phyloP scores from a whole-genome alignment of 2,797 vertebrate genomes.

The Danio choprae region DNA sequence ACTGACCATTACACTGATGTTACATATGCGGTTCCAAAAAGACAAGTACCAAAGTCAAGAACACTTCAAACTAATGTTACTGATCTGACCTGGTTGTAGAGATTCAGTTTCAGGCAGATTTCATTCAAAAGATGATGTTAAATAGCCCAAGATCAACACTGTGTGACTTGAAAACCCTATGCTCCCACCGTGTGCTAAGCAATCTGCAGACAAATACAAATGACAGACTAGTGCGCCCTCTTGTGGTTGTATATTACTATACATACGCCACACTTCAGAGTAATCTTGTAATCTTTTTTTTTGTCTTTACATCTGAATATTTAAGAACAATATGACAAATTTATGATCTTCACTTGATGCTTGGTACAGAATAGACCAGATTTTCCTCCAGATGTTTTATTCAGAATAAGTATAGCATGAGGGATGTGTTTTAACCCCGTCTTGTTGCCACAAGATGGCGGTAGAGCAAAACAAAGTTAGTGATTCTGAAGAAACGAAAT shows the following conservation, averaged over 20 bases:
- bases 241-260: constrained; percentile 3
- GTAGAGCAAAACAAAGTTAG: constrained; percentile 57
- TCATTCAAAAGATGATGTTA: background rate
- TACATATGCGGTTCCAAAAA: background rate
- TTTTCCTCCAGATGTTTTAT: background rate
- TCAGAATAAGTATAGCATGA: background rate
- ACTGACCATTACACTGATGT: background rate
- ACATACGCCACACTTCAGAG: background rate
- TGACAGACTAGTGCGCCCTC: background rate
- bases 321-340: background rate
- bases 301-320: background rate
- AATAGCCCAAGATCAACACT: background rate
- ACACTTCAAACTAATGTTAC: background rate
- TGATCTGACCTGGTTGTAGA: background rate
- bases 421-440: background rate
- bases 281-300: background rate
- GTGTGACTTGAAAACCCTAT: background rate
- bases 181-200: background rate
- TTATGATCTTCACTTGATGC: background rate
- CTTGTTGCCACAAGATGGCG: constrained; percentile 72
- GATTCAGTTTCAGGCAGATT: background rate
- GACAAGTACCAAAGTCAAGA: no score
- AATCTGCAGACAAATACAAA: background rate
- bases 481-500: background rate
- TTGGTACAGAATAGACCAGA: background rate